These are phyloP conservation scores for Alexandromys fortis DNA, from an alignment of 2,113 vertebrate genomes.

Conservation along the genomic window DNA sequence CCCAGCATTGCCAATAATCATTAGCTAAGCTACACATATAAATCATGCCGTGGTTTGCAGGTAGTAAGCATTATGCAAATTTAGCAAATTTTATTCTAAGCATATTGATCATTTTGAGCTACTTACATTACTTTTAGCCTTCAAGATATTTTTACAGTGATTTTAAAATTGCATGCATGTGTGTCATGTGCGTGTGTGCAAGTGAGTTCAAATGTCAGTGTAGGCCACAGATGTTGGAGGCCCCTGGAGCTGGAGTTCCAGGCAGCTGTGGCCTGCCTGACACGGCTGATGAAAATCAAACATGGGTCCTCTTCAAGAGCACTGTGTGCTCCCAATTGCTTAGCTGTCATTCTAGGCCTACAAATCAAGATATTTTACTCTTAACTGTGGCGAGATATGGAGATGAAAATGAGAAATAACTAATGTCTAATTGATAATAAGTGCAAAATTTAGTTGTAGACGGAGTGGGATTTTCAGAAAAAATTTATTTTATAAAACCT, in stretches of 20 bases:
- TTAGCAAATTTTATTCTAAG: background rate
- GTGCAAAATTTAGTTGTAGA: conserved; percentile 30
- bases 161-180: background rate
- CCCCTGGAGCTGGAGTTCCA: background rate
- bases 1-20: background rate
- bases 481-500: conserved; percentile 23
- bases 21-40: background rate
- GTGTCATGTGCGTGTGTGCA: fast-evolving
- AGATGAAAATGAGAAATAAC: background rate
- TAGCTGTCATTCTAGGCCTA: too few relatives aligned
- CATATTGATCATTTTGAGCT: conserved; percentile 43
- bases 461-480: background rate
- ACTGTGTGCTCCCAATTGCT: background rate
- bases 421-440: conserved; percentile 2
- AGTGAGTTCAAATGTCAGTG: too few relatives aligned
- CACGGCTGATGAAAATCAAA: background rate
- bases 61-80: background rate
- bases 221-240: background rate
- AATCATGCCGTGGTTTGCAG: background rate
- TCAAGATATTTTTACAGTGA: background rate
- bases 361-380: conserved; percentile 20
- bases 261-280: too few relatives aligned
- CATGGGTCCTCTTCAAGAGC: background rate
- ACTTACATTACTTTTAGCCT: conserved; percentile 4
- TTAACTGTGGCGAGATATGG: conserved; percentile 23